phyloP scores from a whole-genome alignment of 2,113 vertebrate genomes.

The Lichenostomus cassidix region DNA sequence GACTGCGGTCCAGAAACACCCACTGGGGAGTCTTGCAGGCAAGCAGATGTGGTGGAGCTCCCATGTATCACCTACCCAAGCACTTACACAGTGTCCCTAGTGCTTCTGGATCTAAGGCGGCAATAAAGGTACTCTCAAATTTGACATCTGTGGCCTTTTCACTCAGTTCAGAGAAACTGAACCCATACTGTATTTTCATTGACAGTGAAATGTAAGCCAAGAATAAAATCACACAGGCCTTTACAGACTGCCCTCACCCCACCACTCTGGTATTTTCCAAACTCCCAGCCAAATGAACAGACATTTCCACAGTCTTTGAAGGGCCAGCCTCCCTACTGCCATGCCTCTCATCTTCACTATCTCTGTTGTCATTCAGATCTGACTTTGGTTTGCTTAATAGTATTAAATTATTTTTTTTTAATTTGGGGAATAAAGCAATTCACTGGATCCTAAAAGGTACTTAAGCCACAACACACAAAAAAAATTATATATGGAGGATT shows the following conservation, averaged over 20 bases:
- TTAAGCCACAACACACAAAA: neutral
- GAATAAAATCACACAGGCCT: conserved; percentile 2
- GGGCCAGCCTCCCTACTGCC: neutral
- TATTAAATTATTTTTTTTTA: neutral
- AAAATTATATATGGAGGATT: neutral
- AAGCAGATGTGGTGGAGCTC: neutral
- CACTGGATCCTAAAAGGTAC: neutral
- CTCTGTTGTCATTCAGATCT: neutral
- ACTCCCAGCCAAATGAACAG: neutral
- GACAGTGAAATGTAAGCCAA: neutral
- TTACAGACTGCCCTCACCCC: neutral
- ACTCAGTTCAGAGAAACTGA: neutral
- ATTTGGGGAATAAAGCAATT: neutral
- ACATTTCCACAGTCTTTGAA: neutral
- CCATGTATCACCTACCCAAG: neutral
- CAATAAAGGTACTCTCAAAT: neutral
- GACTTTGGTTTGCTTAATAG: neutral
- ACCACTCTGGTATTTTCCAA: conserved; percentile 25
- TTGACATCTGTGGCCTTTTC: neutral
- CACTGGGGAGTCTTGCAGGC: neutral
- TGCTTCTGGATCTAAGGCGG: neutral
- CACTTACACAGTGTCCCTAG: neutral
- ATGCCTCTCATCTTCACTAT: neutral
- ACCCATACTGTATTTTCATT: neutral
- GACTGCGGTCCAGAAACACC: too few relatives aligned